Conservation (phyloP, 2,113 vertebrate species). For the Alces alces region DNA sequence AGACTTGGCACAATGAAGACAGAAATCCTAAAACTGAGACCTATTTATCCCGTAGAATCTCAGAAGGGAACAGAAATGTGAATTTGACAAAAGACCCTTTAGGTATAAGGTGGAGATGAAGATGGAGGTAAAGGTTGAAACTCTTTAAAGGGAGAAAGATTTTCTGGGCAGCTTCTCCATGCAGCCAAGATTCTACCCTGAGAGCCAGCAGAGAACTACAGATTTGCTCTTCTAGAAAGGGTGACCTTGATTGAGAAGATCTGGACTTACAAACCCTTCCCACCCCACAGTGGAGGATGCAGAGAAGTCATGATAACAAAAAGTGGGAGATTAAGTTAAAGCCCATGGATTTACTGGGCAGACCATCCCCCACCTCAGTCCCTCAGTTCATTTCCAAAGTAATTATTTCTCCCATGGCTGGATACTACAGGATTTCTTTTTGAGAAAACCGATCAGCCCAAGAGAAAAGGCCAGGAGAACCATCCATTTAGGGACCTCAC, state of each 20-base stretch:
- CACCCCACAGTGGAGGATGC: background rate
- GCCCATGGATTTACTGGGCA: background rate
- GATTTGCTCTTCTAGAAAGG: background rate
- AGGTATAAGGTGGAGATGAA: background rate
- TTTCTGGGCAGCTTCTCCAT: background rate
- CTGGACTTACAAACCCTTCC: background rate
- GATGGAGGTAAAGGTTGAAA: background rate
- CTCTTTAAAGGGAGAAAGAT: background rate
- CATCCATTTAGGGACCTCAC: background rate
- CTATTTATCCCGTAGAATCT: background rate
- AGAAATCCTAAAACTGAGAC: background rate
- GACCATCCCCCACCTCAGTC: background rate
- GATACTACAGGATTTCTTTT: background rate
- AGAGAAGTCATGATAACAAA: background rate
- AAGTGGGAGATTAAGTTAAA: background rate
- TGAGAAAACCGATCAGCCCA: background rate
- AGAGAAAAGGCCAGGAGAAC: background rate
- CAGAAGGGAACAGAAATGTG: background rate
- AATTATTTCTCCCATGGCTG: background rate
- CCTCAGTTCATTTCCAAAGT: background rate
- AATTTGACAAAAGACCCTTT: background rate
- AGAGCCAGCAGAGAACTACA: background rate
- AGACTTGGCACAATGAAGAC: background rate
- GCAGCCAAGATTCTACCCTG: background rate
- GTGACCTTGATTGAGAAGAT: background rate